Evolutionary conservation across 2,888 invertebrate genomes (phyloP).

Genomic region (Odontomyia ornata): DNA sequence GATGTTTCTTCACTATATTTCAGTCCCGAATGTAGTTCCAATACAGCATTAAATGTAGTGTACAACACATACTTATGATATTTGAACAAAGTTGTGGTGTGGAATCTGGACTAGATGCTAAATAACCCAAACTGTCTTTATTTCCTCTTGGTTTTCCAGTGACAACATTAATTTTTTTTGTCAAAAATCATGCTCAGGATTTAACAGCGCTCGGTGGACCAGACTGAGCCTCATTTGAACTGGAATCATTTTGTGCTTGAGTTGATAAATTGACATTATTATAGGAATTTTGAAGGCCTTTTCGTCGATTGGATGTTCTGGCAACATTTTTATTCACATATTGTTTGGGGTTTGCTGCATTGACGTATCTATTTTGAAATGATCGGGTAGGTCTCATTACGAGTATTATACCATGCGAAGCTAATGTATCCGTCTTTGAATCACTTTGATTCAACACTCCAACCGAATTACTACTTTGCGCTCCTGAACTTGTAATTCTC

Average conservation of each 20-base stretch:
- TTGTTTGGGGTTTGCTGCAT: constrained; percentile 58
- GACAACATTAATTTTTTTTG: constrained; percentile 58
- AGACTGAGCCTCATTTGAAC: constrained; percentile 73
- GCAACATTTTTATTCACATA: constrained; percentile 62
- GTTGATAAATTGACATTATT: constrained; percentile 76
- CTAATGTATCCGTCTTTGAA: constrained; percentile 72
- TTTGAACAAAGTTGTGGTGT: no score
- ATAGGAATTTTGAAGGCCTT: constrained; percentile 72
- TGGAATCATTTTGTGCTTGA: constrained; percentile 81
- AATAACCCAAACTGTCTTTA: constrained; percentile 40
- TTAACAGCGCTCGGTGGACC: constrained; percentile 60
- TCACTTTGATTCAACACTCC: constrained; percentile 86
- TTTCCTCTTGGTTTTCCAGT: constrained; percentile 57
- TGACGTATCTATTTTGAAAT: no score
- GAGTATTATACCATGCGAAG: constrained; percentile 68
- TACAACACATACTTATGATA: no score
- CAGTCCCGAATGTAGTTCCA: constrained; percentile 63
- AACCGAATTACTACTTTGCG: constrained; percentile 69
- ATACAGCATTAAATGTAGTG: constrained; percentile 62
- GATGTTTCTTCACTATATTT: constrained; percentile 60
- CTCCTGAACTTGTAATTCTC: constrained; percentile 45
- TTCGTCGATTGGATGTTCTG: constrained; percentile 59
- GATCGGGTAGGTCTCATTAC: constrained; percentile 83
- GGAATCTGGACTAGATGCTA: constrained; percentile 64
- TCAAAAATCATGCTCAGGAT: constrained; percentile 73